Evolutionary conservation across 53 echinoderm and acorn worm species (phyloP).

Genomic region (Holothuria leucospilota): DNA sequence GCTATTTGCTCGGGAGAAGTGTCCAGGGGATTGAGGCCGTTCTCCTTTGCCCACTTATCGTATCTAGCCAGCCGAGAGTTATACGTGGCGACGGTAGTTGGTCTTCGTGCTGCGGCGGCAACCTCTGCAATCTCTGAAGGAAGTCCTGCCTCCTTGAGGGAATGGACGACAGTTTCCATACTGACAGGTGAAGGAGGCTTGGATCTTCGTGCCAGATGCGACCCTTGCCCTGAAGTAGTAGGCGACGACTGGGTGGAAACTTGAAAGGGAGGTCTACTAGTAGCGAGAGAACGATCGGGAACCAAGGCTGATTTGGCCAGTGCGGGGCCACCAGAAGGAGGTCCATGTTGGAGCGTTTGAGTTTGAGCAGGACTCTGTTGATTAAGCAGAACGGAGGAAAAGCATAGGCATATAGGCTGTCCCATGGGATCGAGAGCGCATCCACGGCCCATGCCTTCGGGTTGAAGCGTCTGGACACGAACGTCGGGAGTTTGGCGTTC

Average conservation of each 20-base stretch:
- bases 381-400: constrained; percentile 55
- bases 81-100: neutral
- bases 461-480: constrained; percentile 11
- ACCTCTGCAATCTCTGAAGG: neutral
- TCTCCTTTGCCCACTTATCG: neutral
- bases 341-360: neutral
- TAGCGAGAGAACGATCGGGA: constrained; percentile 11
- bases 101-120: neutral
- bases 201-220: too few species aligned
- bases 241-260: too few species aligned
- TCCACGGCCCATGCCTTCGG: constrained; percentile 29
- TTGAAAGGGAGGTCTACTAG: neutral
- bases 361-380: constrained; percentile 15
- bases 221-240: too few species aligned
- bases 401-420: constrained; percentile 42
- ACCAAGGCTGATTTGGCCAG: constrained; percentile 59
- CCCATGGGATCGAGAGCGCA: constrained; percentile 51
- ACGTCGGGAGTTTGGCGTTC: constrained; percentile 49
- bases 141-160: neutral
- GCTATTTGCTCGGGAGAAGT: neutral
- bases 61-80: neutral
- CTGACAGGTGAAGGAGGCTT: too few species aligned
- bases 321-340: constrained; percentile 54
- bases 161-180: neutral
- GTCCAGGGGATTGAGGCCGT: neutral